Percentiles rank a stretch among this genome's conserved stretches.
Evolutionary conservation across 2,797 vertebrate genomes (phyloP).

Genomic region (Pantherophis vulpinus): DNA sequence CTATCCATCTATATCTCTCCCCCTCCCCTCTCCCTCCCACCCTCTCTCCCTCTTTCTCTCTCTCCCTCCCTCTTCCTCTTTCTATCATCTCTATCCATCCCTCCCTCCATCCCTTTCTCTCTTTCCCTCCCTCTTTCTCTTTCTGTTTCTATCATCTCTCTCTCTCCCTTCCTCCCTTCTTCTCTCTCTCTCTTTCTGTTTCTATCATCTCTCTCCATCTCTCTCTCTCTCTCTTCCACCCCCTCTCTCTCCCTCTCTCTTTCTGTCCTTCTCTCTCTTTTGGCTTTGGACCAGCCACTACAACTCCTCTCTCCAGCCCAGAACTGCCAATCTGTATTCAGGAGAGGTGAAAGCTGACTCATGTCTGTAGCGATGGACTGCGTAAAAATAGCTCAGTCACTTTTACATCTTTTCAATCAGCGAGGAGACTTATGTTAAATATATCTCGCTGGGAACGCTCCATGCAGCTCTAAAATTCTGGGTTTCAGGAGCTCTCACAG

Average conservation of each 20-base stretch:
- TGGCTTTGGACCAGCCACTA: conserved; percentile 3
- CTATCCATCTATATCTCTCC: too few species aligned
- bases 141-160: too few species aligned
- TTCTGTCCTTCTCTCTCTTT: background rate
- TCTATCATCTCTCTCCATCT: too few species aligned
- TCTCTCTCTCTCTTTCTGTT: too few species aligned
- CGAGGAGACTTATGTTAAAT: background rate
- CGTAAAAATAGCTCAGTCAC: background rate
- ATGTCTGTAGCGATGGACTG: background rate
- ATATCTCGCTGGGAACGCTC: background rate
- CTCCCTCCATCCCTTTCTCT: too few species aligned
- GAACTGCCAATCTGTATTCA: background rate
- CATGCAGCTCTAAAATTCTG: background rate
- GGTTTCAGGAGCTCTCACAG: background rate
- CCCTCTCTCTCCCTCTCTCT: accelerated
- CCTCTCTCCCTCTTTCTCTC: too few species aligned
- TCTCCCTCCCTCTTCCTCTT: too few species aligned
- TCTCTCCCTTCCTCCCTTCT: too few species aligned
- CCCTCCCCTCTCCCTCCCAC: too few species aligned
- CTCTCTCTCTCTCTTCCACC: too few species aligned
- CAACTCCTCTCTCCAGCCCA: background rate
- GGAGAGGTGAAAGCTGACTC: background rate
- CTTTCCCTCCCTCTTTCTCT: too few species aligned
- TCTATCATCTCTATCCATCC: too few species aligned
- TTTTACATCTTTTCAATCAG: conserved; percentile 6